Conservation (phyloP, 2,888 invertebrate genomes). For the Athetis lepigone region DNA sequence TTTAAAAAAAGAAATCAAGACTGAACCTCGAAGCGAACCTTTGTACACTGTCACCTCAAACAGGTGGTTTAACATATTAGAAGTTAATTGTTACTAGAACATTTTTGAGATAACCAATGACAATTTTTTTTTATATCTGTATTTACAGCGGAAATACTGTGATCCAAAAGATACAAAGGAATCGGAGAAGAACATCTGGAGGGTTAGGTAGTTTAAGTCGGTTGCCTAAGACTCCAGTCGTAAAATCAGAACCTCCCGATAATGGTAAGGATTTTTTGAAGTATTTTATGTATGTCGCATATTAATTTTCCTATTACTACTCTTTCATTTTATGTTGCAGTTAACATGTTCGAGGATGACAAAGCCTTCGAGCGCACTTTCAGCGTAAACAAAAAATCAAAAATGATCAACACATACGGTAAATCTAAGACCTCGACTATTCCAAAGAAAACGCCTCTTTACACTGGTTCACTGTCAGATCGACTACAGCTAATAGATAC, state of each 20-base stretch:
- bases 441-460: slow-evolving; percentile 74
- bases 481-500: slow-evolving; percentile 84
- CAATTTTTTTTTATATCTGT: background rate
- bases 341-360: slow-evolving; percentile 73
- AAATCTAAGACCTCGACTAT: slow-evolving; percentile 71
- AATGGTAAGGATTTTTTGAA: no score
- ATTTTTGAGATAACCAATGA: slow-evolving; percentile 11
- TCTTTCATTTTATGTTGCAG: slow-evolving; percentile 62
- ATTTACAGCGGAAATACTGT: slow-evolving; percentile 79
- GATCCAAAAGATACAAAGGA: slow-evolving; percentile 81
- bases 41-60: slow-evolving; percentile 83
- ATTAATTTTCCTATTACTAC: background rate
- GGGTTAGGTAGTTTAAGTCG: slow-evolving; percentile 80
- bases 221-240: slow-evolving; percentile 73
- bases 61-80: slow-evolving; percentile 71
- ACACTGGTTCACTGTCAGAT: slow-evolving; percentile 82
- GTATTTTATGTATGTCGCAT: background rate
- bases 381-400: slow-evolving; percentile 80
- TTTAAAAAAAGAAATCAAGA: slow-evolving; percentile 78
- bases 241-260: slow-evolving; percentile 71
- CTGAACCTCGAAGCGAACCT: slow-evolving; percentile 76
- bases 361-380: slow-evolving; percentile 70
- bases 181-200: slow-evolving; percentile 73
- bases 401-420: slow-evolving; percentile 82
- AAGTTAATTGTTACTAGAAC: slow-evolving; percentile 1